phyloP scores from a whole-genome alignment of 2,888 invertebrate species.

The Teleogryllus oceanicus region DNA sequence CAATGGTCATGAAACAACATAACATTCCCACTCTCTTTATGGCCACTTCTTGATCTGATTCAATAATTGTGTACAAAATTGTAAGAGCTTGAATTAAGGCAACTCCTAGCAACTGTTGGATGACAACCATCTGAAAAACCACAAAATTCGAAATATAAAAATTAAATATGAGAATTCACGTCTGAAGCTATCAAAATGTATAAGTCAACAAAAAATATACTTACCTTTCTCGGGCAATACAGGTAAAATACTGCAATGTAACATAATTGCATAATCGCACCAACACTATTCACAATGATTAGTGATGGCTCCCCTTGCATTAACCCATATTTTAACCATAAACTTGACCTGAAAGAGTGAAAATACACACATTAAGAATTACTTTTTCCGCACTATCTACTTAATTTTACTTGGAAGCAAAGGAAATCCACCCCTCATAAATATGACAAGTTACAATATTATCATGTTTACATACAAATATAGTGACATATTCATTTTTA shows the following conservation, averaged over 20 bases:
- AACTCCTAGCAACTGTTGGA: conserved; percentile 60
- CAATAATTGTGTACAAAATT: conserved; percentile 57
- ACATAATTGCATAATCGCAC: conserved; percentile 63
- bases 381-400: background rate
- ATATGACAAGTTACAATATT: background rate
- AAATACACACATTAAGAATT: conserved; percentile 29
- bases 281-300: conserved; percentile 71
- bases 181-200: background rate
- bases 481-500: too few species aligned
- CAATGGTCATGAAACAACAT: conserved; percentile 67
- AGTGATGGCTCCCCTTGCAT: conserved; percentile 68
- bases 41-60: conserved; percentile 54
- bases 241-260: conserved; percentile 69
- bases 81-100: conserved; percentile 54
- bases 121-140: conserved; percentile 51
- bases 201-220: conserved; percentile 26
- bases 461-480: too few species aligned
- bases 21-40: conserved; percentile 59
- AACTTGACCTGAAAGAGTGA: conserved; percentile 58
- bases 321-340: conserved; percentile 80
- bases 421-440: background rate
- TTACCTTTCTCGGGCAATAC: conserved; percentile 68
- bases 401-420: background rate
- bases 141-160: conserved; percentile 26
- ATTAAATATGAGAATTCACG: too few species aligned